A percentile compares a stretch with the other conserved stretches of the same genome.
These are phyloP conservation scores for Pollimyrus isidori DNA, from an alignment of 2,113 vertebrate species.

Conservation along the genomic window DNA sequence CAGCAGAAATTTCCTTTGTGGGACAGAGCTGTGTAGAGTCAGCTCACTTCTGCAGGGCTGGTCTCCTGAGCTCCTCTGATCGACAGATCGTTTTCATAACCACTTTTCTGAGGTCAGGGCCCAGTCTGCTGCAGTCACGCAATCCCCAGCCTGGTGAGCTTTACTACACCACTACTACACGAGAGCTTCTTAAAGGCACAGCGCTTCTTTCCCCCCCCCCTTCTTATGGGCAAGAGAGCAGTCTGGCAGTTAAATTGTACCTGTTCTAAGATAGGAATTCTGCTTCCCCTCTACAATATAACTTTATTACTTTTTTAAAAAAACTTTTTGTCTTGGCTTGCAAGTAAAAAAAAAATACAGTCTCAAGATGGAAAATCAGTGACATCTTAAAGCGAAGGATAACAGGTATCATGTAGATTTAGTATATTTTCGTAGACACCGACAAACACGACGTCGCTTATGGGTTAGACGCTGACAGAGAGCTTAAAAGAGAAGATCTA, in stretches of 20 bases:
- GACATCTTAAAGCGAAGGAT: neutral
- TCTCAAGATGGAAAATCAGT: neutral
- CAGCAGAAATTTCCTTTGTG: constrained; percentile 36
- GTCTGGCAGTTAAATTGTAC: neutral
- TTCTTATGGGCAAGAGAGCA: constrained; percentile 35
- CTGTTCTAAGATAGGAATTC: neutral
- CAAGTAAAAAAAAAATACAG: neutral
- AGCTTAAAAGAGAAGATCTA: neutral
- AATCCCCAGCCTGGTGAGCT: constrained; percentile 67
- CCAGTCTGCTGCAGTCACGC: constrained; percentile 82
- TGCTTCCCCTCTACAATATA: neutral
- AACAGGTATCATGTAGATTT: neutral
- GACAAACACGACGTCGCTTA: neutral
- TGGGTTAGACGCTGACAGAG: neutral
- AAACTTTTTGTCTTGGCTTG: neutral
- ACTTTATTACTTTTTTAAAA: neutral
- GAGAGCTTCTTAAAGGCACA: constrained; percentile 62
- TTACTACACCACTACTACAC: constrained; percentile 50
- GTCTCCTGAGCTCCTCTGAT: constrained; percentile 60
- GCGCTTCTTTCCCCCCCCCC: constrained; percentile 32
- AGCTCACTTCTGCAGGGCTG: constrained; percentile 64
- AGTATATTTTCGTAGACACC: neutral
- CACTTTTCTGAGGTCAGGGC: constrained; percentile 79
- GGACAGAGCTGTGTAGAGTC: constrained; percentile 25
- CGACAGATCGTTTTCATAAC: constrained; percentile 81